Evolutionary conservation across 2,797 vertebrate species (phyloP), one percentile per base, ranked within the genome.

Genomic region (Sebastiscus tertius): DNA sequence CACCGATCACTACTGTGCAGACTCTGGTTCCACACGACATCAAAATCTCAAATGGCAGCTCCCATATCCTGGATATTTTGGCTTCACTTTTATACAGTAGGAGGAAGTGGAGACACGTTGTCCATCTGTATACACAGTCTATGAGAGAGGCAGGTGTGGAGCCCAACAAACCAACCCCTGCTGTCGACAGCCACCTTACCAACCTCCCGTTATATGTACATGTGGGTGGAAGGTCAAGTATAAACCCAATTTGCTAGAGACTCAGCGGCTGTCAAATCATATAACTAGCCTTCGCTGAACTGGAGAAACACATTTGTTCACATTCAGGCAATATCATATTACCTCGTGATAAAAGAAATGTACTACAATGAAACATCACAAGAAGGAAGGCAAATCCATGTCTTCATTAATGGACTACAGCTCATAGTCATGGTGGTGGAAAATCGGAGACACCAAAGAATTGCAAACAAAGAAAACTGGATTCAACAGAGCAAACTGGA

Each of bases 401-500:
- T 66, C 56, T 81, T 65, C 11, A 49, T 59, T 33, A 64, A 49
- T 24, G 72, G 33, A 64, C 59, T 24, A 20, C 13, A 3, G 62
- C 58, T 72, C 67, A 34, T 18, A 55, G 42, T 46, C 62, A 31
- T 1, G 8, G 49, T 13, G 24, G 27, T 67, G 52, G 61, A 42
- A 71, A 72, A 74, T 42, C 22, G 6, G 20, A 68, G n/a, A 85
- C 74, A 73, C 75, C 68, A 68, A 78, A 66, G 77, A 69, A 24
- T 26, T 60, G 29, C 62, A 80, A 83, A 77, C 75, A 85, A 54
- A 71, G 77, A 70, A 79, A 79, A 79, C 5, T 58, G 58, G 83
- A 83, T 73, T 73, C 65, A 87, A 36, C 71, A 62, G 76, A 60
- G 78, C 71, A 82, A 85, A 88, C 67, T 61, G 29, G 74, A 81